Evolutionary conservation across 2,888 invertebrate species (phyloP).

Genomic region (Gari tellinella): DNA sequence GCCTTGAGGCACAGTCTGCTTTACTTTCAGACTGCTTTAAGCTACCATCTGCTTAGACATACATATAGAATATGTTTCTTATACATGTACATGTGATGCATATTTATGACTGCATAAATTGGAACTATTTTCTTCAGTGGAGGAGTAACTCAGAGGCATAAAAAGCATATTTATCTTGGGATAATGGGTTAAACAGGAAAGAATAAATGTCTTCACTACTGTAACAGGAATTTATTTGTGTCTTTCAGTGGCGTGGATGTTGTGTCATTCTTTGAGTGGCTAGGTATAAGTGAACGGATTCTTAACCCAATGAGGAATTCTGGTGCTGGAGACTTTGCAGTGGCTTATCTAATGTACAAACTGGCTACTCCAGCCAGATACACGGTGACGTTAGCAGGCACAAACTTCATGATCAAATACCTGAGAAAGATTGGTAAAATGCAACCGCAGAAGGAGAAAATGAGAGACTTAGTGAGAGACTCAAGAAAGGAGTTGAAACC

Average conservation of each 20-base stretch:
- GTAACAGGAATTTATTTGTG: constrained; percentile 26
- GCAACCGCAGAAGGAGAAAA: constrained; percentile 89
- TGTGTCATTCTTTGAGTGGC: constrained; percentile 89
- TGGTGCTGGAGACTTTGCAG: constrained; percentile 93
- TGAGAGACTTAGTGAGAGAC: constrained; percentile 75
- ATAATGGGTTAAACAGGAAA: too few species aligned
- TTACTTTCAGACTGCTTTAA: too few species aligned
- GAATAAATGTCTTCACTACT: too few species aligned
- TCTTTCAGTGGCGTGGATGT: constrained; percentile 95
- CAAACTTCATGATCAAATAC: constrained; percentile 93
- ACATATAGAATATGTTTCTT: too few species aligned
- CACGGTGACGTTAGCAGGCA: constrained; percentile 95
- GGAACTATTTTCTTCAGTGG: too few species aligned
- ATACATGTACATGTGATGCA: too few species aligned
- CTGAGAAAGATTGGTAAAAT: constrained; percentile 91
- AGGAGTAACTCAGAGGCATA: too few species aligned
- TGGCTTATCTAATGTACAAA: constrained; percentile 97
- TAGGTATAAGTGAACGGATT: constrained; percentile 92
- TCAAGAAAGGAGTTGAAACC: constrained; percentile 47
- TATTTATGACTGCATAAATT: too few species aligned
- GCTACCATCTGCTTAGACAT: too few species aligned
- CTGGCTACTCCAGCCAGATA: constrained; percentile 95
- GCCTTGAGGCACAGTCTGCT: too few species aligned
- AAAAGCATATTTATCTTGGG: too few species aligned
- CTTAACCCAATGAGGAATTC: constrained; percentile 90